phyloP scores from a whole-genome alignment of 2,888 invertebrate species.

The Congeria kusceri region DNA sequence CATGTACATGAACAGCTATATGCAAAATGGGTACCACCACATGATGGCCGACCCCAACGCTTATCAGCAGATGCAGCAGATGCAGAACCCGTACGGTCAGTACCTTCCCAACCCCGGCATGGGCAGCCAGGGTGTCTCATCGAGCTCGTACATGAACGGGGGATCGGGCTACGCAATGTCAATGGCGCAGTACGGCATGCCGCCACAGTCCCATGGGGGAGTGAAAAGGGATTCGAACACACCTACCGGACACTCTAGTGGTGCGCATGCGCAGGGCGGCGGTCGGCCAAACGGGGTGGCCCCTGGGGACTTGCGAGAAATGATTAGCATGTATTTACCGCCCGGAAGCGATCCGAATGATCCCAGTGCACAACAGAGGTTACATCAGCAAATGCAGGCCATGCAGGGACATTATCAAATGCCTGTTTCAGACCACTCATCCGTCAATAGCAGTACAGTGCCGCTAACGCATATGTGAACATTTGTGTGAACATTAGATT shows the following conservation, averaged over 20 bases:
- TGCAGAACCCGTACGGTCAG: conserved; percentile 89
- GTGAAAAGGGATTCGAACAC: conserved; percentile 78
- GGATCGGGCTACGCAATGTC: conserved; percentile 88
- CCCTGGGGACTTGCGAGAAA: conserved; percentile 89
- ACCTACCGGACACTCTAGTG: conserved; percentile 83
- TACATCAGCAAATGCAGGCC: conserved; percentile 74
- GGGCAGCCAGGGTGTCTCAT: conserved; percentile 85
- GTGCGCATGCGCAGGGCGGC: conserved; percentile 79
- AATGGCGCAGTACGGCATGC: conserved; percentile 80
- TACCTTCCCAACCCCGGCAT: conserved; percentile 87
- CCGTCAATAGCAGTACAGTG: conserved; percentile 87
- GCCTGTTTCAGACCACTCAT: conserved; percentile 88
- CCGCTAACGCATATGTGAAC: conserved; percentile 89
- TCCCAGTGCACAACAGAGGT: conserved; percentile 74
- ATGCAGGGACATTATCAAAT: conserved; percentile 76
- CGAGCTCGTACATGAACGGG: conserved; percentile 90
- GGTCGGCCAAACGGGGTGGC: conserved; percentile 55
- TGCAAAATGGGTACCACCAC: conserved; percentile 98
- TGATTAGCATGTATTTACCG: conserved; percentile 91
- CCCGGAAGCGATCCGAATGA: conserved; percentile 86
- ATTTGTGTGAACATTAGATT: background rate
- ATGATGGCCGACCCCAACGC: conserved; percentile 89
- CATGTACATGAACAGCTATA: conserved; percentile 92
- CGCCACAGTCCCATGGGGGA: conserved; percentile 66
- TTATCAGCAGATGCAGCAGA: conserved; percentile 88